Base-by-base conservation (phyloP, 2,888 invertebrate species). In the Pyrrhia umbra region DNA sequence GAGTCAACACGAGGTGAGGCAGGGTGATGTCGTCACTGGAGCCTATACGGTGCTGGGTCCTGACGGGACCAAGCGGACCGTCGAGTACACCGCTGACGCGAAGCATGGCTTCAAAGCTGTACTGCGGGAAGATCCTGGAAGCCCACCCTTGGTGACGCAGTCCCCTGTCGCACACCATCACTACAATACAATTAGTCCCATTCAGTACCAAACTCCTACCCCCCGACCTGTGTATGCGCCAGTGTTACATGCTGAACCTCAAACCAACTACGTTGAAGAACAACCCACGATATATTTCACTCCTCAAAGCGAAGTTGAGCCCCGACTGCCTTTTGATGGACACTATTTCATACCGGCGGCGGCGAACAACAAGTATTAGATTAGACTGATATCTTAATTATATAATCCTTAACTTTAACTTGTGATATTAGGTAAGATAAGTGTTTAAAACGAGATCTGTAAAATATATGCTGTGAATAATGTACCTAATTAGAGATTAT, bases 71-170 rank as follows among this genome's bases (percentile, higher is more conserved):
- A 92, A 90, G 61, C 87, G 95, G 1, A 93, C 89, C 1, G 95
- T 95, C 1, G 89, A 94, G 56, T 95, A 95, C 75, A 92, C 91
- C 0, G 93, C 94, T n/a, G 95, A 95, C 62, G 88, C 95, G 0
- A 84, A 90, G 64, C 89, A 93, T 56, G 95, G 96, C 10, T 96
- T 95, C 86, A 93, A 94, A 79, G 96, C 96, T 20, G 89, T 95
- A 0, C 85, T 96, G 1, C 89, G 90, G 39, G 92, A 90, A 64
- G 95, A 95, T 66, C 94, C 95, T 16, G 79, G 85, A 4, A 79
- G 66, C 47, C 62, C 45, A 2, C 75, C 80, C 18, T 34, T 60
- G 30, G 71, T 45, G 25, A 63, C 37, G 6, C 65, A 59, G 1
- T 27, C 60, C 0, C 45, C 67, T 5, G 6, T 23, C 1, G 37